phyloP scores from a whole-genome alignment of 2,888 invertebrate genomes.

The Rhogogaster chlorosoma region DNA sequence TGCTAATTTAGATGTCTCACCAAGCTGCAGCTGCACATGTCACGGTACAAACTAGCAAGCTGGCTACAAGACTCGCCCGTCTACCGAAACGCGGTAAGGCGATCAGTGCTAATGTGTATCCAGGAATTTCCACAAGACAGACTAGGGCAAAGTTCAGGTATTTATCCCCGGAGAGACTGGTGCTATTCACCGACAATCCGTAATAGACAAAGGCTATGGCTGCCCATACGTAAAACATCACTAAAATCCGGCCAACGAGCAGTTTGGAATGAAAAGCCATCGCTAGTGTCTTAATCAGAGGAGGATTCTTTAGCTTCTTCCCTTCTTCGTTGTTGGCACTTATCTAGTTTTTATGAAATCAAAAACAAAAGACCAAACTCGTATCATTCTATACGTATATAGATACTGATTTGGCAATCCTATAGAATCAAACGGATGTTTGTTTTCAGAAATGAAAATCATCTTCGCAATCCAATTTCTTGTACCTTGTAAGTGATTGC shows the following conservation, averaged over 20 bases:
- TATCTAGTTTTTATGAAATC: neutral
- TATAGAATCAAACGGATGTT: neutral
- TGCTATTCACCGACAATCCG: constrained; percentile 89
- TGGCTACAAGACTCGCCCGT: constrained; percentile 79
- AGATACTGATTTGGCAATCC: neutral
- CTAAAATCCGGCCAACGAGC: constrained; percentile 81
- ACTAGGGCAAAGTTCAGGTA: constrained; percentile 88
- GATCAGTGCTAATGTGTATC: constrained; percentile 83
- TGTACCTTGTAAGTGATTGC: neutral
- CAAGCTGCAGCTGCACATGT: constrained; percentile 80
- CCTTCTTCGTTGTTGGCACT: constrained; percentile 1
- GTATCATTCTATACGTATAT: neutral
- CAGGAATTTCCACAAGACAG: constrained; percentile 86
- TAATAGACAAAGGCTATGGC: constrained; percentile 90
- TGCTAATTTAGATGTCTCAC: constrained; percentile 4
- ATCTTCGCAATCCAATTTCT: neutral
- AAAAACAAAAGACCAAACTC: neutral
- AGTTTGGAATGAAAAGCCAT: constrained; percentile 77
- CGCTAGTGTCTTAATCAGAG: constrained; percentile 4
- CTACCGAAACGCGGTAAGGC: constrained; percentile 75
- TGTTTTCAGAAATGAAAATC: neutral
- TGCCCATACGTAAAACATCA: constrained; percentile 81
- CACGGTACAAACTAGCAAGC: constrained; percentile 79
- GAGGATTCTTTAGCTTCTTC: neutral
- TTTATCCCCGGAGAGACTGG: constrained; percentile 86